A percentile compares a stretch with the other conserved stretches of the same genome.
Evolutionary conservation across 1,140 invertebrate species (phyloP).

Genomic region (Ruditapes philippinarum): DNA sequence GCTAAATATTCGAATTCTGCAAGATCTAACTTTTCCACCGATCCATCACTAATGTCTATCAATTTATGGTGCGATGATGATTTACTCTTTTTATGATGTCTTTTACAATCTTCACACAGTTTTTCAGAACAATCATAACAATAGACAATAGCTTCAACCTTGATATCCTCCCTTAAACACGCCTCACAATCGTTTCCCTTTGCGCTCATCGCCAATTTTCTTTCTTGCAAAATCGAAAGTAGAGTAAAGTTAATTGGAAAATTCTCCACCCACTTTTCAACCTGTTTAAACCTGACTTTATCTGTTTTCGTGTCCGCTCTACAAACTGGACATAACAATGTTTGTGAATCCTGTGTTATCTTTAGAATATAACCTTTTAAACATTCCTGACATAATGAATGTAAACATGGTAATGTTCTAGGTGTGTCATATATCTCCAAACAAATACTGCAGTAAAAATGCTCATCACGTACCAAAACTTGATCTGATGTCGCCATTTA

Average conservation of each 20-base stretch:
- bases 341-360: background rate
- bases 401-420: background rate
- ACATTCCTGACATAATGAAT: background rate
- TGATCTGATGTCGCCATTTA: background rate
- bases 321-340: background rate
- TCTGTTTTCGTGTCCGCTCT: background rate
- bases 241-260: background rate
- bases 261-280: slow-evolving; percentile 4
- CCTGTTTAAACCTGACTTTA: background rate
- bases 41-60: background rate
- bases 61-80: background rate
- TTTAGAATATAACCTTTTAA: background rate
- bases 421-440: background rate
- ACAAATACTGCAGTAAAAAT: background rate
- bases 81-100: background rate
- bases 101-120: background rate
- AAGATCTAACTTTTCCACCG: background rate
- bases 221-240: background rate
- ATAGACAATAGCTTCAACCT: background rate
- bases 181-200: slow-evolving; percentile 1
- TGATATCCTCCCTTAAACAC: slow-evolving; percentile 13
- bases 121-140: slow-evolving; percentile 1
- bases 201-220: background rate
- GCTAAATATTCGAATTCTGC: background rate
- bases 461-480: background rate